Conservation (phyloP, 2,888 invertebrate genomes). For the Podotricha telesiphe region DNA sequence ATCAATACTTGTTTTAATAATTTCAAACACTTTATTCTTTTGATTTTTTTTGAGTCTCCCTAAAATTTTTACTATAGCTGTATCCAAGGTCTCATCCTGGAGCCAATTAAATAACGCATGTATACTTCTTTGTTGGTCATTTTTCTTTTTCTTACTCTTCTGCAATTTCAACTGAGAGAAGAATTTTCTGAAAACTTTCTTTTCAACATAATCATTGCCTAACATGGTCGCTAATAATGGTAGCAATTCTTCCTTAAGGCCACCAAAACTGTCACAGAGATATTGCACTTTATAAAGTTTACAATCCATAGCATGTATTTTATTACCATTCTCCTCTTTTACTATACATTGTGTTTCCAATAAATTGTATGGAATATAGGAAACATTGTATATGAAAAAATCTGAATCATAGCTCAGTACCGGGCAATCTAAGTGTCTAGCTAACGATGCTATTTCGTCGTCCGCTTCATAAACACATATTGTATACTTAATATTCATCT, state of each 20-base stretch:
- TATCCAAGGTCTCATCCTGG: conserved; percentile 86
- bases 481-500: conserved; percentile 86
- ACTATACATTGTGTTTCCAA: conserved; percentile 79
- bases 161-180: conserved; percentile 86
- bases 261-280: conserved; percentile 86
- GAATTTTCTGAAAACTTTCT: conserved; percentile 87
- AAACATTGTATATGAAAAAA: conserved; percentile 94
- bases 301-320: conserved; percentile 83
- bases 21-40: conserved; percentile 78
- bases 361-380: conserved; percentile 90
- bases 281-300: conserved; percentile 88
- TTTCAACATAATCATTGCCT: conserved; percentile 94
- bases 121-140: conserved; percentile 87
- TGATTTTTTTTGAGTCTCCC: conserved; percentile 83
- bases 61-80: conserved; percentile 87
- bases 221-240: conserved; percentile 92
- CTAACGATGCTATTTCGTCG: conserved; percentile 92
- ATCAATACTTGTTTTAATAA: conserved; percentile 85
- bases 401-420: conserved; percentile 97
- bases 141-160: conserved; percentile 79
- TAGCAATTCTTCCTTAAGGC: conserved; percentile 86
- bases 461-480: conserved; percentile 96
- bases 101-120: conserved; percentile 90
- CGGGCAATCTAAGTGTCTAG: conserved; percentile 90
- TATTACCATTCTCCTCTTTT: conserved; percentile 56